Conservation (phyloP, 2,797 vertebrate species). For the Cryptoprocta ferox region DNA sequence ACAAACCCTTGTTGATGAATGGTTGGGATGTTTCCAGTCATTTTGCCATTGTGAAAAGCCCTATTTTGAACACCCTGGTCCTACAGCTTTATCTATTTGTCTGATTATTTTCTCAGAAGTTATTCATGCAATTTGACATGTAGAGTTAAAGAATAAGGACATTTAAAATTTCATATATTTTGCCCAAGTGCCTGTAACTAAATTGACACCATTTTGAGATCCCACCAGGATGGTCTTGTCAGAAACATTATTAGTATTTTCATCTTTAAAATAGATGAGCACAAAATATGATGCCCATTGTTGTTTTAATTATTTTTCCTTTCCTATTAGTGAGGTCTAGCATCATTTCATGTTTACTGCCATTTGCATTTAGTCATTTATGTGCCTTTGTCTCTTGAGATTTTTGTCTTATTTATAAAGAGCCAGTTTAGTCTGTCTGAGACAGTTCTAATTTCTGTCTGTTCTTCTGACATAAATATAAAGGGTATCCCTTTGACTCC, state of each 20-base stretch:
- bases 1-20: neutral
- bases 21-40: neutral
- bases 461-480: neutral
- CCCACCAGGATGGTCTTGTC: neutral
- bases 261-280: conserved; percentile 23
- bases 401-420: neutral
- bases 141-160: neutral
- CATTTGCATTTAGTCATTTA: neutral
- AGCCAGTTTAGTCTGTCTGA: neutral
- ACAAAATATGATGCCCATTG: neutral
- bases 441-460: neutral
- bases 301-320: neutral
- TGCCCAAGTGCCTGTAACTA: neutral
- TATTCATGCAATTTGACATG: neutral
- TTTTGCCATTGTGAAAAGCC: neutral
- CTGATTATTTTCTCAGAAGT: neutral
- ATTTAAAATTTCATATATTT: neutral
- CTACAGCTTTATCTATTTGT: neutral
- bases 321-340: neutral
- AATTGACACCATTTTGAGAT: conserved; percentile 15
- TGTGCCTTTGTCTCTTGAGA: neutral
- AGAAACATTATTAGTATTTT: neutral
- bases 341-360: neutral
- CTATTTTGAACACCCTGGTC: neutral
- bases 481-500: neutral